phyloP scores from a whole-genome alignment of 1,140 invertebrate species.

The Drosophila neocordata region DNA sequence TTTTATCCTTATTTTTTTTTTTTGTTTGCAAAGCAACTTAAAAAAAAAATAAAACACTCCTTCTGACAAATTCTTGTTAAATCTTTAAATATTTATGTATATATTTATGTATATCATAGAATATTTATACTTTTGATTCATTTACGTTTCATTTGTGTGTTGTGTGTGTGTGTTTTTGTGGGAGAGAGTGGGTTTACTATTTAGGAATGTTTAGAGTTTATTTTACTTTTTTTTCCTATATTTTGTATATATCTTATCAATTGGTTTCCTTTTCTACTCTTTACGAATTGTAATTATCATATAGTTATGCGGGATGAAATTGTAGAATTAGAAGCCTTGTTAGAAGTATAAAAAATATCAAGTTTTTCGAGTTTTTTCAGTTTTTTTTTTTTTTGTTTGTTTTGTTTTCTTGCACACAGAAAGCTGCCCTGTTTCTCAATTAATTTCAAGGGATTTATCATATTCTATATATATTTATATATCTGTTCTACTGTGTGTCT shows the following conservation, averaged over 20 bases:
- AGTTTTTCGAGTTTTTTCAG: slow-evolving; percentile 46
- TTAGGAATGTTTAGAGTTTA: slow-evolving; percentile 61
- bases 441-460: background rate
- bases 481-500: slow-evolving; percentile 9
- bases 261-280: slow-evolving; percentile 21
- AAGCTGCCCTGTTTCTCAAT: slow-evolving; percentile 19
- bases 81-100: slow-evolving; percentile 32
- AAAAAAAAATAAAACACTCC: slow-evolving; percentile 19
- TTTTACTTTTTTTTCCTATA: slow-evolving; percentile 37
- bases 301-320: slow-evolving; percentile 11
- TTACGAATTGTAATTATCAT: no score
- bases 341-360: slow-evolving; percentile 77
- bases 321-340: slow-evolving; percentile 45
- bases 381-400: background rate
- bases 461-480: background rate
- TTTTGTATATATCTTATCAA: slow-evolving; percentile 29
- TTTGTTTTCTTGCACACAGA: slow-evolving; percentile 34
- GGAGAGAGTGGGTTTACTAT: slow-evolving; percentile 43
- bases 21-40: slow-evolving; percentile 48
- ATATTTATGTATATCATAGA: slow-evolving; percentile 34
- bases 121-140: slow-evolving; percentile 65
- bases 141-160: slow-evolving; percentile 38
- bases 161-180: background rate
- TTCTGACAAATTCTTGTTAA: slow-evolving; percentile 35
- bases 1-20: no score